Percentiles rank a stretch among this genome's conserved stretches.
phyloP scores from a whole-genome alignment of 1,140 invertebrate genomes.

The Ganaspis sp. region DNA sequence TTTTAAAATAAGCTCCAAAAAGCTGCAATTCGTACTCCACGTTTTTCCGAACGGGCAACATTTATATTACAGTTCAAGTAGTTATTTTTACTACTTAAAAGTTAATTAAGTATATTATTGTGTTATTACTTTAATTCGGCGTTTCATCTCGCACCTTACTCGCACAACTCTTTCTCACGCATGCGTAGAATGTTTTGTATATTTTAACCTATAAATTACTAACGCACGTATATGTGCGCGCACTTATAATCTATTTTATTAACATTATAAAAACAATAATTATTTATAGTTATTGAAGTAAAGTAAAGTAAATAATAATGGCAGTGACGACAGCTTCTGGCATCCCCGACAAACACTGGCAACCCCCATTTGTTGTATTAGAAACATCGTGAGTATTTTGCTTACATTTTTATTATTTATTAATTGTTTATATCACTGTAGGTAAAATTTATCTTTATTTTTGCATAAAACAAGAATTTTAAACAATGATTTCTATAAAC shows the following conservation, averaged over 20 bases:
- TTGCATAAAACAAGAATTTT: neutral
- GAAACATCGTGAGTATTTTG: slow-evolving; percentile 85
- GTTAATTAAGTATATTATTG: too few relatives aligned
- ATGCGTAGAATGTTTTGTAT: too few relatives aligned
- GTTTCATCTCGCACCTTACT: too few relatives aligned
- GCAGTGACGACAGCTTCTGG: slow-evolving; percentile 75
- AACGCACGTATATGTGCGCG: too few relatives aligned
- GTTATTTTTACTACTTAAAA: neutral
- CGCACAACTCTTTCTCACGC: too few relatives aligned
- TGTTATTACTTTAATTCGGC: too few relatives aligned
- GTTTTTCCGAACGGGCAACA: neutral
- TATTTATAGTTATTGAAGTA: too few relatives aligned
- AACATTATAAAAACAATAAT: too few relatives aligned
- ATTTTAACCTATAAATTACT: too few relatives aligned
- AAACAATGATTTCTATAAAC: too few relatives aligned
- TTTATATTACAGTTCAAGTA: neutral
- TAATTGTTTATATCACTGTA: slow-evolving; percentile 6
- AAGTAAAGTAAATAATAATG: slow-evolving; percentile 48
- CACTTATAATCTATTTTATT: too few relatives aligned
- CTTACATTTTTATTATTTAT: neutral
- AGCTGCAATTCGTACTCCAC: neutral
- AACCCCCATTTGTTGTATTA: slow-evolving; percentile 86
- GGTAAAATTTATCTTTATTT: slow-evolving; percentile 37
- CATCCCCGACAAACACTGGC: slow-evolving; percentile 91
- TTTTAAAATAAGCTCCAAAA: slow-evolving; percentile 1